These are phyloP conservation scores for Sterrhoptilus dennistouni DNA, from an alignment of 2,113 vertebrate genomes.

Conservation along the genomic window DNA sequence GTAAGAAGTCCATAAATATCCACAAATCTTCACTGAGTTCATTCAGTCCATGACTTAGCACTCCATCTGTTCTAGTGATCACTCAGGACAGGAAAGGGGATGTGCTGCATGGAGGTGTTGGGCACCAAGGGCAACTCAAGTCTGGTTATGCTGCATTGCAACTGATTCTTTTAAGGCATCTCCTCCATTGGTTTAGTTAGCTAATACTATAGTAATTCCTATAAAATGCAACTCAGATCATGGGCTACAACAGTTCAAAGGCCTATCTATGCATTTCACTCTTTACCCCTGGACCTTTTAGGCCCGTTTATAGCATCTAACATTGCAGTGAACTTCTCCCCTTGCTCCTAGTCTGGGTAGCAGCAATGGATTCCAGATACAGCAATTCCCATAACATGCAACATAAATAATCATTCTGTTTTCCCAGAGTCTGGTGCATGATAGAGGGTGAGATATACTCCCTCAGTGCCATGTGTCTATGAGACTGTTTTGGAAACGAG, in stretches of 20 bases:
- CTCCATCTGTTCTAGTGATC: background rate
- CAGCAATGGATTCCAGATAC: background rate
- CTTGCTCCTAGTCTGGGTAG: background rate
- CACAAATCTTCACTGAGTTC: background rate
- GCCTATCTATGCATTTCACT: background rate
- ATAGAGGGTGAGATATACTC: background rate
- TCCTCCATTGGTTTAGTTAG: background rate
- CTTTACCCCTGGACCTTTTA: background rate
- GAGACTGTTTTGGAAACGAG: background rate
- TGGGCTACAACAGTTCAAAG: background rate
- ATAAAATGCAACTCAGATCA: background rate
- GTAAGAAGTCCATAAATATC: background rate
- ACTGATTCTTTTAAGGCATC: background rate
- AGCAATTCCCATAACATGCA: background rate
- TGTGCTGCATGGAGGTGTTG: background rate
- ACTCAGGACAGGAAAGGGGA: background rate
- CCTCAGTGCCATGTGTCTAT: background rate
- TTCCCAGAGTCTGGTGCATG: background rate
- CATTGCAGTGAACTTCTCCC: background rate
- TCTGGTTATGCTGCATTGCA: background rate
- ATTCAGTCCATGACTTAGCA: accelerated
- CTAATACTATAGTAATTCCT: background rate
- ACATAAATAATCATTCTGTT: background rate
- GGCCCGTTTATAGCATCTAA: background rate
- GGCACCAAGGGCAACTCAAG: background rate